Evolutionary conservation across 2,797 vertebrate genomes (phyloP), one percentile per base, ranked within the genome.

Genomic region (Vireo griseus): DNA sequence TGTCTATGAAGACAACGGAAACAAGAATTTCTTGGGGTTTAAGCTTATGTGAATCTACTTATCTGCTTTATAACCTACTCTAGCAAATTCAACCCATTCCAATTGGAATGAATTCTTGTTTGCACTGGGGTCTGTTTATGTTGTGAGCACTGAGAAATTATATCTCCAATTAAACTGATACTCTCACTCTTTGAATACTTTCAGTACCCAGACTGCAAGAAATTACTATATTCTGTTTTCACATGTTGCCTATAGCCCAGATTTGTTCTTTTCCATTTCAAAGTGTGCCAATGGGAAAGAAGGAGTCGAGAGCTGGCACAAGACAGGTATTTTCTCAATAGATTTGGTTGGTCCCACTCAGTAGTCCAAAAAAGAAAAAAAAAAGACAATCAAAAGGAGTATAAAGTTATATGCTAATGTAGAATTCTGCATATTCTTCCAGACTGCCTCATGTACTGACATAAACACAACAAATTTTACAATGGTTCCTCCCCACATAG

Each of bases 391-490:
- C 6, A 25, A 48, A 89, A 57, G 2, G 1, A 75, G 16, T 16
- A 57, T 3, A 73, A 82, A 86, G 19, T 5, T 13, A 79, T 5
- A 39, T 4, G 6, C 9, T 48, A 48, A 65, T 18, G 13, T 2
- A 58, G 17, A 86, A 72, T 51, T 86, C 54, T 61, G 18, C 11
- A 72, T 65, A 50, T 57, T 90, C 17, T 77, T 96, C 12, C 8
- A 54, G 44, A 68, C 5, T n/a, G 14, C 10, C 15, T 54, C 24
- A 10, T 25, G 8, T 19, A 47, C 15, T 61, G 25, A 35, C 29
- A 33, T n/a, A 57, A 93, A 67, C 3, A 31, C 3, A 72, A 51
- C 3, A 24, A 2, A 66, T 54, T 90, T 90, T 25, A 58, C 31
- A 50, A 26, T 11, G 2, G 5, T 29, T 85, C 20, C 19, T 67